Evolutionary conservation across 2,888 invertebrate genomes (phyloP).

Genomic region (Zaprionus lineosus): DNA sequence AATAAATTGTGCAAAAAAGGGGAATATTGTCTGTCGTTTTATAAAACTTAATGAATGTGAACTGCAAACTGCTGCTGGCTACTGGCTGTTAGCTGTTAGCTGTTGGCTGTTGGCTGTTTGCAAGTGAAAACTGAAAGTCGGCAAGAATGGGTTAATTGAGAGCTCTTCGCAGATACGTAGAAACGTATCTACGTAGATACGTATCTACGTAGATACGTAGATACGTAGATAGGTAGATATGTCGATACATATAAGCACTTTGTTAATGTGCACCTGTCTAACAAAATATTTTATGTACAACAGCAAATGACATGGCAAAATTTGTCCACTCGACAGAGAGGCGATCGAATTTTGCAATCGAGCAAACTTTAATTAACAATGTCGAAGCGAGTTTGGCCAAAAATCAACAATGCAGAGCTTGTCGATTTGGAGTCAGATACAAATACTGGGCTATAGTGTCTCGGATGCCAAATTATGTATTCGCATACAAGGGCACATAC

Average conservation of each 20-base stretch:
- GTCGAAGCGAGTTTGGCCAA: conserved; percentile 31
- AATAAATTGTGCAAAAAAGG: conserved; percentile 69
- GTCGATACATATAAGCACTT: too few relatives aligned
- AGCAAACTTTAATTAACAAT: conserved; percentile 67
- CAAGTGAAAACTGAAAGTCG: conserved; percentile 3
- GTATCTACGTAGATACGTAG: background rate
- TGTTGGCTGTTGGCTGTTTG: background rate
- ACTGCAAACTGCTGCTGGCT: conserved; percentile 44
- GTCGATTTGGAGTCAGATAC: background rate
- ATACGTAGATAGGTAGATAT: background rate
- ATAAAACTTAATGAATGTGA: conserved; percentile 75
- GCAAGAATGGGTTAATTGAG: conserved; percentile 45
- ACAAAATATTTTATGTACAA: conserved; percentile 47
- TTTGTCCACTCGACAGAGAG: conserved; percentile 49
- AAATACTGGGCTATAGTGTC: too few relatives aligned
- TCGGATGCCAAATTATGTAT: too few relatives aligned
- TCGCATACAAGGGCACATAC: too few relatives aligned
- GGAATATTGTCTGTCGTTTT: conserved; percentile 67
- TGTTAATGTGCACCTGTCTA: conserved; percentile 53
- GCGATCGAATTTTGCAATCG: conserved; percentile 41
- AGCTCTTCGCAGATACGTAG: background rate
- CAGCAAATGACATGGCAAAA: conserved; percentile 39
- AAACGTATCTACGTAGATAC: background rate
- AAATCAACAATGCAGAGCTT: conserved; percentile 20
- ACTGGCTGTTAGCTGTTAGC: background rate